Evolutionary conservation across 2,797 vertebrate species (phyloP), one percentile per base, ranked within the genome.

Genomic region (Ficedula albicollis): DNA sequence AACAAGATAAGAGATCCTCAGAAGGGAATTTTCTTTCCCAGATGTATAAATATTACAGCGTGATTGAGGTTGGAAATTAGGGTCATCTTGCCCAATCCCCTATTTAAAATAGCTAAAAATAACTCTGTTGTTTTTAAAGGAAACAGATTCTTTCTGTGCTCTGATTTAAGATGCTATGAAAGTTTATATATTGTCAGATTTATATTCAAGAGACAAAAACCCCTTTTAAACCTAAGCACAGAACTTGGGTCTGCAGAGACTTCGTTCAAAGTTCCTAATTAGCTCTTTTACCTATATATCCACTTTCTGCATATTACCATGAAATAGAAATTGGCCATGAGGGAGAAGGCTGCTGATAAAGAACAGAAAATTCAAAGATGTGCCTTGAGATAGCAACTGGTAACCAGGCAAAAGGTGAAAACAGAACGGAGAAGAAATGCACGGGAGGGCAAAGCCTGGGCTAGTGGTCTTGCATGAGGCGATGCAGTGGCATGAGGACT

Each of bases 221-320:
- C 2, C 19, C 76, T 87, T 75, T 86, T 68, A 41, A 73, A 72
- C 46, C 84, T 62, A 89, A 74, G 49, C 49, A 58, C 44, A 51
- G 54, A 87, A 87, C 36, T 7, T 51, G 39, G 7, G 38, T 85
- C 93, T 94, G 87, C 60, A 83, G 92, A 92, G 92, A 83, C 43
- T 52, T 67, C 85, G 49, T 87, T 91, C 51, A 66, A 87, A 87
- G 48, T 87, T 92, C 58, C 62, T 94, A 94, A 96, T 96, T 92
- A 95, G 69, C 68, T 91, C 62, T 87, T 96, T 95, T 89, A 87
- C 78, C 86, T 95, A 77, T 90, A 92, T 85, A 96, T 89, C 46
- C 60, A 77, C 43, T 83, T 85, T 89, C 75, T 64, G 44, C 52
- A 72, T 74, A 80, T 78, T 89, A 60, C 74, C 32, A 52, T 60